These are phyloP conservation scores for Otis tarda DNA, from an alignment of 2,113 vertebrate genomes.

Conservation along the genomic window DNA sequence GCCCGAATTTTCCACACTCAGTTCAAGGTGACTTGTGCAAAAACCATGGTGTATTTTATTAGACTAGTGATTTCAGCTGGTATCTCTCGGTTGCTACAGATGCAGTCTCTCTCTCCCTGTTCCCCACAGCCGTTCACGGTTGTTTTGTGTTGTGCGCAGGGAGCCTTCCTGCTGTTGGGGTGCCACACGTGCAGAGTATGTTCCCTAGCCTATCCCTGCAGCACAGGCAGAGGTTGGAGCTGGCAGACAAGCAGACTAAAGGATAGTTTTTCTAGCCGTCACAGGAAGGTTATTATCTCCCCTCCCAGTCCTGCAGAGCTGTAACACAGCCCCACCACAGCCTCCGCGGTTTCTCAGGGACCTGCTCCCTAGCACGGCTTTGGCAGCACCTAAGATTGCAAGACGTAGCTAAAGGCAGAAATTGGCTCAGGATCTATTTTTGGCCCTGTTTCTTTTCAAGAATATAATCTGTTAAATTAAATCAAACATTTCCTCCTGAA, in stretches of 20 bases:
- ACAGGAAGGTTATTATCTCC: not conserved
- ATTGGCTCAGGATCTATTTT: slow-evolving; percentile 6
- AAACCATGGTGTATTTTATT: not conserved
- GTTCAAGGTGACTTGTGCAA: not conserved
- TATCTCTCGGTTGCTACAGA: not conserved
- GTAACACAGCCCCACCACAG: not conserved
- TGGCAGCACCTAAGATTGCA: fast-evolving
- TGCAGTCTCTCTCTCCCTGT: not conserved
- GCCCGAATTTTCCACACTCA: fast-evolving
- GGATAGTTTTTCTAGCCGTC: not conserved
- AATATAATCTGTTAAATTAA: slow-evolving; percentile 26
- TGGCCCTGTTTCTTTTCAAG: not conserved
- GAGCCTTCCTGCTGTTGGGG: fast-evolving
- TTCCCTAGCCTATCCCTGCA: not conserved
- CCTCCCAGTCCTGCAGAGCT: not conserved
- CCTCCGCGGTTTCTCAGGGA: not conserved
- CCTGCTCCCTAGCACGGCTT: not conserved
- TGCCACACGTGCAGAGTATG: fast-evolving
- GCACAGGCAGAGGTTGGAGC: not conserved
- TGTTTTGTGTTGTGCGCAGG: not conserved
- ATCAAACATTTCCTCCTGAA: slow-evolving; percentile 9
- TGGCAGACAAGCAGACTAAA: not conserved
- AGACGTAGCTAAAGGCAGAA: not conserved
- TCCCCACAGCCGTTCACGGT: fast-evolving
- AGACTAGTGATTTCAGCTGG: not conserved